Evolutionary conservation across 2,113 vertebrate genomes (phyloP).

Genomic region (Protomyctophum bolini): DNA sequence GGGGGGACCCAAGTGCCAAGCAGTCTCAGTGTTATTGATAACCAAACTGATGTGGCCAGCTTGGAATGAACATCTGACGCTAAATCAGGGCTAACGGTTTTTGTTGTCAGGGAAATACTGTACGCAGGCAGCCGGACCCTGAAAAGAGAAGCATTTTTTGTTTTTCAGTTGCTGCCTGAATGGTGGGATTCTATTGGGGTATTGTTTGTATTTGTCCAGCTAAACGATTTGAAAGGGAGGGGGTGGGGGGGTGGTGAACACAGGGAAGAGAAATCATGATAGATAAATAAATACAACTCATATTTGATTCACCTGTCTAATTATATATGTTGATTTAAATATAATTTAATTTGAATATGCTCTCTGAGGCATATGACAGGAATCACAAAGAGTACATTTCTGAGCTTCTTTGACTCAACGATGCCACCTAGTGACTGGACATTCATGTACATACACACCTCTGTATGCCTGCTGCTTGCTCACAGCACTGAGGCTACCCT

Average conservation of each 20-base stretch:
- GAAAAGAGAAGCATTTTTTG: slow-evolving; percentile 4
- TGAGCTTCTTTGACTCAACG: slow-evolving; percentile 52
- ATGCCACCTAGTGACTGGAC: slow-evolving; percentile 66
- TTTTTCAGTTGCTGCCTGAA: slow-evolving; percentile 16
- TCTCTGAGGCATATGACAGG: slow-evolving; percentile 17
- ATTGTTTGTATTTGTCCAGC: slow-evolving; percentile 28
- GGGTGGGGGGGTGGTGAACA: neutral
- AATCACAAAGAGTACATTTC: slow-evolving; percentile 16
- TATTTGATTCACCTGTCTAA: slow-evolving; percentile 1
- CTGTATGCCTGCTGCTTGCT: neutral
- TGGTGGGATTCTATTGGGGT: neutral
- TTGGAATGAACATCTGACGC: slow-evolving; percentile 48
- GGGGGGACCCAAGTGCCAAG: slow-evolving; percentile 31
- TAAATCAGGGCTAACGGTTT: slow-evolving; percentile 63
- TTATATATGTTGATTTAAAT: neutral
- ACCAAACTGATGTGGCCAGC: slow-evolving; percentile 67
- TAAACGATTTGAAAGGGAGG: neutral
- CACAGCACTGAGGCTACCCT: slow-evolving; percentile 36
- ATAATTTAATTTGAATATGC: slow-evolving; percentile 9
- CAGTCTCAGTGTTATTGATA: slow-evolving; percentile 54
- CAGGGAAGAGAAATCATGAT: slow-evolving; percentile 10
- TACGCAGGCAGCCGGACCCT: slow-evolving; percentile 22
- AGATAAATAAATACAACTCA: slow-evolving; percentile 17
- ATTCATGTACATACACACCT: neutral
- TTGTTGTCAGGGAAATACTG: slow-evolving; percentile 56